phyloP scores from a whole-genome alignment of 2,797 vertebrate species.

The Sebastes umbrosus region DNA sequence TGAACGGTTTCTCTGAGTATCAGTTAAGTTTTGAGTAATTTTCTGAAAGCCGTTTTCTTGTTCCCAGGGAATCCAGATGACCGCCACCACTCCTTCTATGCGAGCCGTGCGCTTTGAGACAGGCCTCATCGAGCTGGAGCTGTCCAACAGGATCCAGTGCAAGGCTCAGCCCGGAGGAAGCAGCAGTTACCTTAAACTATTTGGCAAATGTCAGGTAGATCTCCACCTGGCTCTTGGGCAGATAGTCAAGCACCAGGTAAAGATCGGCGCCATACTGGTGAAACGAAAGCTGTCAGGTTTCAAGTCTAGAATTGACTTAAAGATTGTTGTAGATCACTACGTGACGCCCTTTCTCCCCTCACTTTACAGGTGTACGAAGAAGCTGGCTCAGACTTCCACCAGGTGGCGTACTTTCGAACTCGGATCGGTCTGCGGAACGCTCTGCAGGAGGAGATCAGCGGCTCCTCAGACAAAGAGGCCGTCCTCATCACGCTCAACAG shows the following conservation, averaged over 20 bases:
- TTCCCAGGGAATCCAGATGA: slow-evolving; percentile 95
- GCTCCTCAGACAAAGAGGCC: slow-evolving; percentile 95
- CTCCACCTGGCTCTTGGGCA: slow-evolving; percentile 96
- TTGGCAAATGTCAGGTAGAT: slow-evolving; percentile 99
- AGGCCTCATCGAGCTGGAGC: slow-evolving; percentile 95
- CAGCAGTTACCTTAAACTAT: slow-evolving; percentile 97
- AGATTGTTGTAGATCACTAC: fast-evolving
- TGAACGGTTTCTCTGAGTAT: too few species aligned
- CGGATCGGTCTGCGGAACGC: slow-evolving; percentile 96
- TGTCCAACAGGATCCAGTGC: slow-evolving; percentile 97
- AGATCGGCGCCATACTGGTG: not conserved
- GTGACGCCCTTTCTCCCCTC: not conserved
- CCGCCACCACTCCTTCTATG: slow-evolving; percentile 98
- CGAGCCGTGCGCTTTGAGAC: slow-evolving; percentile 98
- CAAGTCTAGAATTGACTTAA: not conserved
- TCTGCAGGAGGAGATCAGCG: slow-evolving; percentile 95
- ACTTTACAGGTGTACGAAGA: slow-evolving; percentile 95
- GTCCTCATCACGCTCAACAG: slow-evolving; percentile 98
- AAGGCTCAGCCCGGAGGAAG: slow-evolving; percentile 94
- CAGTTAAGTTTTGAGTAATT: not conserved
- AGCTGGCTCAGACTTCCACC: slow-evolving; percentile 99
- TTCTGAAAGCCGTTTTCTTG: not conserved
- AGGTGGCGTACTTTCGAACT: slow-evolving; percentile 98
- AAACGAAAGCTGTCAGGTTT: not conserved
- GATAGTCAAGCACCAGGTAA: slow-evolving; percentile 98